Conservation (phyloP, 2,888 invertebrate genomes). For the Herminia tarsipennalis region DNA sequence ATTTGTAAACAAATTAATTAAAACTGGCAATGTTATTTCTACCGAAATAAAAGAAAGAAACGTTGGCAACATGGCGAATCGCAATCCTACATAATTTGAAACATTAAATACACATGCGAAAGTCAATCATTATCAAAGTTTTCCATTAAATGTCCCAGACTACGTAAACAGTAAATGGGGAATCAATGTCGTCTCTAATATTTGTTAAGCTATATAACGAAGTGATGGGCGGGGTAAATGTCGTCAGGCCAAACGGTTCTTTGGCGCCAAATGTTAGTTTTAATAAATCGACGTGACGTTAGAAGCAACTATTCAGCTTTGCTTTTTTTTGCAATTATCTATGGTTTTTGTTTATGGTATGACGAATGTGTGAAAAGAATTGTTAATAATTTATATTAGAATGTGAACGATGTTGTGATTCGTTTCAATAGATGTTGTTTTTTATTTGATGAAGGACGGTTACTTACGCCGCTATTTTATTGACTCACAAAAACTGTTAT, state of each 20-base stretch:
- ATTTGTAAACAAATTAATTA: too few species aligned
- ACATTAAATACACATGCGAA: too few species aligned
- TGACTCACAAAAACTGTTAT: too few species aligned
- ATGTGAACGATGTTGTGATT: neutral
- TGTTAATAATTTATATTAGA: neutral
- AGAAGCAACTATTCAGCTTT: neutral
- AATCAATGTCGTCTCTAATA: slow-evolving; percentile 40
- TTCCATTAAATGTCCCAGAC: slow-evolving; percentile 6
- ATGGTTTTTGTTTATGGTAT: neutral
- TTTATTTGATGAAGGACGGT: too few species aligned
- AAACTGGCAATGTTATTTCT: too few species aligned
- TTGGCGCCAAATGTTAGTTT: slow-evolving; percentile 15
- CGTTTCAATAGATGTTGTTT: too few species aligned
- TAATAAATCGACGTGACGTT: neutral
- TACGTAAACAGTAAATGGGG: slow-evolving; percentile 36
- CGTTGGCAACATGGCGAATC: too few species aligned
- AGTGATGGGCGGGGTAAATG: slow-evolving; percentile 23
- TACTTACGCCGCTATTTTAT: too few species aligned
- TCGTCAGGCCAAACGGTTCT: slow-evolving; percentile 14
- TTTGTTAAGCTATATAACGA: slow-evolving; percentile 39
- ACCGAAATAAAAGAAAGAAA: too few species aligned
- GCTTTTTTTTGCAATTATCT: neutral
- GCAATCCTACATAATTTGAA: too few species aligned
- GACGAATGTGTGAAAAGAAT: too few species aligned
- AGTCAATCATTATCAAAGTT: neutral